These are phyloP conservation scores for Petromus typicus DNA, from an alignment of 2,113 vertebrate species.

Conservation along the genomic window DNA sequence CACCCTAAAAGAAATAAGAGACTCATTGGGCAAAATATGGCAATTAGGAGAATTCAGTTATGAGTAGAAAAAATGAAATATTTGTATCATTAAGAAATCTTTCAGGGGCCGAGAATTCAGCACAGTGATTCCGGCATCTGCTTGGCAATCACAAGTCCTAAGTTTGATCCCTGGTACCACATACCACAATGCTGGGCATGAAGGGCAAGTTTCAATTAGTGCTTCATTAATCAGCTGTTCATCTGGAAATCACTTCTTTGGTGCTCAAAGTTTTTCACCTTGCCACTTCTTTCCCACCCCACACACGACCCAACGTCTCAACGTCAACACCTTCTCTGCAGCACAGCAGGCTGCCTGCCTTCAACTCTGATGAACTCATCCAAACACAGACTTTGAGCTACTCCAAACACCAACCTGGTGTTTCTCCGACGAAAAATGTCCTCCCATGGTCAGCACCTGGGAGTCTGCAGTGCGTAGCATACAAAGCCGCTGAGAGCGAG, in stretches of 20 bases:
- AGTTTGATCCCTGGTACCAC: too few relatives aligned
- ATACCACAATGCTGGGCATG: too few relatives aligned
- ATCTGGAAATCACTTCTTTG: not conserved
- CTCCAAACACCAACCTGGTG: not conserved
- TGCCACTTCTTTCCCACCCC: not conserved
- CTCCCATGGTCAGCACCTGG: not conserved
- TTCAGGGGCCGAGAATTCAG: not conserved
- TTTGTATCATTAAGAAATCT: not conserved
- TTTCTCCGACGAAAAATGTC: constrained; percentile 17
- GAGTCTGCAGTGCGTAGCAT: not conserved
- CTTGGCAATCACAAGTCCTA: too few relatives aligned
- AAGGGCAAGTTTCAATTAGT: not conserved
- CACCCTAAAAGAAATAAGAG: constrained; percentile 28
- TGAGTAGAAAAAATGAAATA: not conserved
- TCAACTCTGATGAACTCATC: not conserved
- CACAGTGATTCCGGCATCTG: too few relatives aligned
- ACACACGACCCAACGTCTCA: not conserved
- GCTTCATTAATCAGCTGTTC: not conserved
- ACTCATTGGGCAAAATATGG: not conserved
- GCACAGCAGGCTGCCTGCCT: not conserved
- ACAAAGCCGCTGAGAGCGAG: not conserved
- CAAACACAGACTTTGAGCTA: not conserved
- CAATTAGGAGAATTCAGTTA: not conserved
- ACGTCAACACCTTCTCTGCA: not conserved
- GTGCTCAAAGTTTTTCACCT: not conserved